phyloP scores from a whole-genome alignment of 2,888 invertebrate species.

The Hermaeophaga mercurialis region DNA sequence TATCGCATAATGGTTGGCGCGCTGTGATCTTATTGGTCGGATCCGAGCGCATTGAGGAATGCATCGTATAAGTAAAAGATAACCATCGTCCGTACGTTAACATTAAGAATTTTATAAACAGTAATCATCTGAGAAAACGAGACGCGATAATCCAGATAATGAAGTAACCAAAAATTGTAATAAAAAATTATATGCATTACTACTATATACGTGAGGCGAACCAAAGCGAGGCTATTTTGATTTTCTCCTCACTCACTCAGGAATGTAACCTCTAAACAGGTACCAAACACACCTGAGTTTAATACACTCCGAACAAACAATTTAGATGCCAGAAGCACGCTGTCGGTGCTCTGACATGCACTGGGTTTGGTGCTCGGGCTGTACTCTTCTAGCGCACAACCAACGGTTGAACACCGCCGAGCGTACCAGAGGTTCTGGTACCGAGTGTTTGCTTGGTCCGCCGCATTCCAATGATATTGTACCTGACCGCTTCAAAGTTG shows the following conservation, averaged over 20 bases:
- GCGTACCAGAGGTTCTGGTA: slow-evolving; percentile 33
- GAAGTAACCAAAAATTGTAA: background rate
- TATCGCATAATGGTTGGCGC: slow-evolving; percentile 38
- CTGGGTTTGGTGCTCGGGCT: slow-evolving; percentile 43
- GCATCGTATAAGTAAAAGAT: slow-evolving; percentile 3
- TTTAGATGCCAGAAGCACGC: slow-evolving; percentile 35
- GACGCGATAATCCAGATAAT: background rate
- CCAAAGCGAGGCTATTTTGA: slow-evolving; percentile 45
- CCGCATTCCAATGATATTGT: slow-evolving; percentile 58
- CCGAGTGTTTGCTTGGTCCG: slow-evolving; percentile 43
- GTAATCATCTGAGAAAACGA: background rate
- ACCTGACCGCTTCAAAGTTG: slow-evolving; percentile 57
- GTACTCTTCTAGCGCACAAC: slow-evolving; percentile 50
- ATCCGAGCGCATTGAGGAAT: slow-evolving; percentile 5
- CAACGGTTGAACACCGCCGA: slow-evolving; percentile 32
- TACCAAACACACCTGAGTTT: slow-evolving; percentile 59
- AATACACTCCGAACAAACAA: slow-evolving; percentile 49
- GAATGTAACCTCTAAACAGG: slow-evolving; percentile 58
- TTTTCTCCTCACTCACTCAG: slow-evolving; percentile 56
- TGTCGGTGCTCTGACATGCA: slow-evolving; percentile 34
- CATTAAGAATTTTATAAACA: background rate
- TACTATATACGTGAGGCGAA: slow-evolving; percentile 28
- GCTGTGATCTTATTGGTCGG: slow-evolving; percentile 41
- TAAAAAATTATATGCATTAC: background rate
- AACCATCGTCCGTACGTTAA: background rate